Conservation (phyloP, 2,797 vertebrate species). For the Adelosebastes latens region DNA sequence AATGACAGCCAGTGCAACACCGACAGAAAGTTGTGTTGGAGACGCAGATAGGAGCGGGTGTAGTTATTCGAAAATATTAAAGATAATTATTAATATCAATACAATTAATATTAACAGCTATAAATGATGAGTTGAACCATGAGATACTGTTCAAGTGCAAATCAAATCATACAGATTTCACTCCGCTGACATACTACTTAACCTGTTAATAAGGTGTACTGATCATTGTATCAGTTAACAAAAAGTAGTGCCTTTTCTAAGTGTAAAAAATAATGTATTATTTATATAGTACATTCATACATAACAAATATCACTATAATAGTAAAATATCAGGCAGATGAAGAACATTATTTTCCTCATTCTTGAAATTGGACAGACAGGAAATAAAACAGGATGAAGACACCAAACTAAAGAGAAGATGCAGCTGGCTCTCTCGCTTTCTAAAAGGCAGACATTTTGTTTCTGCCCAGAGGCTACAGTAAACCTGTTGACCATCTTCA, state of each 20-base stretch:
- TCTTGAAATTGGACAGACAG: not conserved
- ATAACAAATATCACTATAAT: not conserved
- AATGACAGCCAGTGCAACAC: conserved; percentile 18
- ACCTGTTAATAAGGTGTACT: too few species aligned
- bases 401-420: not conserved
- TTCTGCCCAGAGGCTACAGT: not conserved
- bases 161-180: too few species aligned
- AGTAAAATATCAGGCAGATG: not conserved
- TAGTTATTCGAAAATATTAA: too few species aligned
- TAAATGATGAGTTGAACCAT: too few species aligned
- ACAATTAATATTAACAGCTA: not conserved
- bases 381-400: not conserved
- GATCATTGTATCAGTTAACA: too few species aligned
- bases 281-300: too few species aligned
- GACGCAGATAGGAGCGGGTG: too few species aligned
- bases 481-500: not conserved
- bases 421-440: not conserved
- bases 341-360: not conserved
- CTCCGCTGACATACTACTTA: too few species aligned
- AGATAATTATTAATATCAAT: too few species aligned
- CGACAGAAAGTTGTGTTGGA: not conserved
- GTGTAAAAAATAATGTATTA: too few species aligned
- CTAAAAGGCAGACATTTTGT: conserved; percentile 10
- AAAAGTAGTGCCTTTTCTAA: too few species aligned
- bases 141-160: too few species aligned